Evolutionary conservation across 2,113 vertebrate genomes (phyloP).

Genomic region (Chiloscyllium plagiosum): DNA sequence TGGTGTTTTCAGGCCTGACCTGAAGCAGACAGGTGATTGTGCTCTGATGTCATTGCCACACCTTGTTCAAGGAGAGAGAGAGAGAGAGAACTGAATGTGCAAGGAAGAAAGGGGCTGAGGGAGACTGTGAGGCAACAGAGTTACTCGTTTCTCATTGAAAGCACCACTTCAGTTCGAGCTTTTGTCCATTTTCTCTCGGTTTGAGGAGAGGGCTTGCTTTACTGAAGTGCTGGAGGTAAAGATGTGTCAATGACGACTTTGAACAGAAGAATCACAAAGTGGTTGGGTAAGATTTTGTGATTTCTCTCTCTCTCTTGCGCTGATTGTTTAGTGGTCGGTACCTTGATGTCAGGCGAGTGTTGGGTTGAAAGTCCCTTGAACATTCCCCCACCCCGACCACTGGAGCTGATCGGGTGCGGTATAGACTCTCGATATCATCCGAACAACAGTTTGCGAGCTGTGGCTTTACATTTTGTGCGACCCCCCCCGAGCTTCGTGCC

Average conservation of each 20-base stretch:
- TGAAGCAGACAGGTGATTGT: constrained; percentile 27
- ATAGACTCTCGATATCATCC: neutral
- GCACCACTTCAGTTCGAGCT: neutral
- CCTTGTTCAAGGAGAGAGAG: neutral
- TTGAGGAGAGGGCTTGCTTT: neutral
- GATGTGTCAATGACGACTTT: constrained; percentile 24
- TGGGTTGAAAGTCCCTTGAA: neutral
- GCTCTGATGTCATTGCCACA: constrained; percentile 33
- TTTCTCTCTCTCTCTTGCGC: neutral
- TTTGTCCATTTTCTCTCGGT: too few species aligned
- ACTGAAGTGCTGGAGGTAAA: neutral
- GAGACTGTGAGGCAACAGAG: neutral
- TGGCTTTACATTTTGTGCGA: neutral
- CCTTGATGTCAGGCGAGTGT: neutral
- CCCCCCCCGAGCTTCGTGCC: neutral
- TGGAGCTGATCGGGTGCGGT: neutral
- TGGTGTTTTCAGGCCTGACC: neutral
- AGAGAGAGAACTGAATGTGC: neutral
- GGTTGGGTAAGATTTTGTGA: constrained; percentile 20
- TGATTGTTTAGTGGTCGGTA: neutral
- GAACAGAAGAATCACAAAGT: constrained; percentile 23
- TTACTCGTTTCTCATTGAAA: neutral
- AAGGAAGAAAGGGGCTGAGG: neutral
- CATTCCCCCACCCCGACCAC: neutral
- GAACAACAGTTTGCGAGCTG: neutral